These are phyloP conservation scores for Julus scanicus DNA, from an alignment of 2,888 invertebrate species.

Conservation along the genomic window DNA sequence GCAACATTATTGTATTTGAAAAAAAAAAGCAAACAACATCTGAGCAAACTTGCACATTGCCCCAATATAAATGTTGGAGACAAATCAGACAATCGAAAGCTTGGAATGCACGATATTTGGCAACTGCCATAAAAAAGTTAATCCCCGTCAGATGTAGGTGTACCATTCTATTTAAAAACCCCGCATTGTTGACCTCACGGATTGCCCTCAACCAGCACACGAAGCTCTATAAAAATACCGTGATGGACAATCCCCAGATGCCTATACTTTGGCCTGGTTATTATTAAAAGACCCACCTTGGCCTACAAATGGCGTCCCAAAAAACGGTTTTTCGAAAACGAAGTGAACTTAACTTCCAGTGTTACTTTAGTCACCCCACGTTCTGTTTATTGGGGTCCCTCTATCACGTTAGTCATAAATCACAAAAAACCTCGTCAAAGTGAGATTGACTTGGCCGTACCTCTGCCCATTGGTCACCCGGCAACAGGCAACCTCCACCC, in stretches of 20 bases:
- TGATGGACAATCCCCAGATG: slow-evolving; percentile 42
- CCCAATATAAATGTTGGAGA: neutral
- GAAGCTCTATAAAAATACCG: slow-evolving; percentile 35
- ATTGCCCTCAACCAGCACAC: neutral
- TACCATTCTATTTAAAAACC: neutral
- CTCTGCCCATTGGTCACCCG: neutral
- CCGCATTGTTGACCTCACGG: slow-evolving; percentile 24
- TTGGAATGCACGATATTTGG: slow-evolving; percentile 34
- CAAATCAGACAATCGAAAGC: neutral
- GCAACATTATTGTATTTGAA: too few relatives aligned
- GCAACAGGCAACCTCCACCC: neutral
- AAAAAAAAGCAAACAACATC: too few relatives aligned
- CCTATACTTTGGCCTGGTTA: slow-evolving; percentile 19
- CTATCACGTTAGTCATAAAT: neutral
- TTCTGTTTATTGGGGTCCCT: neutral
- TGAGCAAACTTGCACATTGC: neutral
- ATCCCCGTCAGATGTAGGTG: neutral
- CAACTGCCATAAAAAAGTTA: neutral
- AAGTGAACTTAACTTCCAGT: neutral
- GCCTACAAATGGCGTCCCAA: slow-evolving; percentile 26
- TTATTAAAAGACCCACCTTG: slow-evolving; percentile 38
- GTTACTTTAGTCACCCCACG: slow-evolving; percentile 5
- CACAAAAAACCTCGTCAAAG: neutral
- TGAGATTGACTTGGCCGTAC: neutral
- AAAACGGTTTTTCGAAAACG: neutral